A percentile compares a stretch with the other conserved stretches of the same genome.
These are phyloP conservation scores for Pterophyllum scalare DNA, from an alignment of 2,113 vertebrate species.

Conservation along the genomic window DNA sequence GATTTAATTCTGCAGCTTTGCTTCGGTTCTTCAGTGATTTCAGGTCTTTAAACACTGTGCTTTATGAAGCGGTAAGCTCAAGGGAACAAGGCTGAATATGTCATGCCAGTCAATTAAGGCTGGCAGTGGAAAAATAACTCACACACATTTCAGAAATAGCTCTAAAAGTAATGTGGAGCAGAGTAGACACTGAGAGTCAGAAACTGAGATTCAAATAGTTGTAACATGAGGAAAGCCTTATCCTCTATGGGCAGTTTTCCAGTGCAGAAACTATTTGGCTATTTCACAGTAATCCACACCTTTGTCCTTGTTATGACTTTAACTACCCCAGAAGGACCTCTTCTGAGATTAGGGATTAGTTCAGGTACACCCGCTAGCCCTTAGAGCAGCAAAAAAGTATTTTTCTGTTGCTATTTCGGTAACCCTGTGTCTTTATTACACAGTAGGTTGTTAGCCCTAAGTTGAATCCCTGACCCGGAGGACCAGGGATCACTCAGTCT, in stretches of 20 bases:
- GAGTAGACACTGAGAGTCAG: neutral
- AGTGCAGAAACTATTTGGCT: neutral
- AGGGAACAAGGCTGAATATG: slow-evolving; percentile 44
- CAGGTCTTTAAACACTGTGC: slow-evolving; percentile 42
- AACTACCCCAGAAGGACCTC: neutral
- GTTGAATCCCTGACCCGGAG: neutral
- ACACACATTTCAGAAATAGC: slow-evolving; percentile 30
- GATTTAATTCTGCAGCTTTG: slow-evolving; percentile 55
- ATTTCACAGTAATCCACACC: neutral
- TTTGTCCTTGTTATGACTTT: neutral
- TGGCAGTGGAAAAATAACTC: neutral
- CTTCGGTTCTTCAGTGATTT: slow-evolving; percentile 38
- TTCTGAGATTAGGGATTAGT: neutral
- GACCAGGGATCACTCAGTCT: neutral
- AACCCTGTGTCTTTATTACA: neutral
- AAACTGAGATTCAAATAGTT: neutral
- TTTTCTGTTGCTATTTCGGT: neutral
- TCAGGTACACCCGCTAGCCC: neutral
- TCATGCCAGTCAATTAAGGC: slow-evolving; percentile 55
- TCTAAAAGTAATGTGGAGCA: slow-evolving; percentile 31
- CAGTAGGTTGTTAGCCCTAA: neutral
- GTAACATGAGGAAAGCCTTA: neutral
- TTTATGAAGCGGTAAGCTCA: slow-evolving; percentile 13
- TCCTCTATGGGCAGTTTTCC: neutral
- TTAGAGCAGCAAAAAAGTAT: neutral